These are phyloP conservation scores for Geopemphigus sp. DNA, from an alignment of 1,140 invertebrate species.

Conservation along the genomic window DNA sequence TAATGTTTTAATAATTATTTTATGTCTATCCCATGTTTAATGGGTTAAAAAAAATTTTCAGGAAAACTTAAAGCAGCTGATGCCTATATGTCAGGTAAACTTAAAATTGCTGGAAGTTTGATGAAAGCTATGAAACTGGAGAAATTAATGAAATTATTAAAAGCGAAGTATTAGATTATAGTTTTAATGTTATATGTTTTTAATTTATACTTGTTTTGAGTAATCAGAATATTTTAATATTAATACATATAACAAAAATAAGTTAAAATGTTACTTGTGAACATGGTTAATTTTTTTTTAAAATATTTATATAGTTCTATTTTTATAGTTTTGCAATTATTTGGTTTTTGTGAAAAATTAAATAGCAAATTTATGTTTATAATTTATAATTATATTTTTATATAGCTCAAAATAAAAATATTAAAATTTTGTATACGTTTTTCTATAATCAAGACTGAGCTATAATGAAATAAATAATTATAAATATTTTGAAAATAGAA, in stretches of 20 bases:
- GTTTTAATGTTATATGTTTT: not conserved
- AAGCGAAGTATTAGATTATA: slow-evolving; percentile 62
- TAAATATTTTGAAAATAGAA: not conserved
- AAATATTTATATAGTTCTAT: not conserved
- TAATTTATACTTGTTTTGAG: not conserved
- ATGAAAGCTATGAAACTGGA: slow-evolving; percentile 95
- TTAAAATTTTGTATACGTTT: not conserved
- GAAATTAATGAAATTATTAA: slow-evolving; percentile 84
- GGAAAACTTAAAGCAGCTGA: slow-evolving; percentile 85
- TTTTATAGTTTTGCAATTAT: not conserved
- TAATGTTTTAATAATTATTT: slow-evolving; percentile 53
- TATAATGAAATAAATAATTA: not conserved
- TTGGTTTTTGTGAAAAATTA: not conserved
- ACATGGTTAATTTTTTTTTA: not conserved
- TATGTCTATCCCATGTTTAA: not conserved
- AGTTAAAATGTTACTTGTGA: not conserved
- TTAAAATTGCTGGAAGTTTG: slow-evolving; percentile 91
- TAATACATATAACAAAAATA: not conserved
- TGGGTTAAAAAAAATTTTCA: slow-evolving; percentile 52
- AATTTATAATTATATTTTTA: not conserved
- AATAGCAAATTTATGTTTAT: not conserved
- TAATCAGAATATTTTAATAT: not conserved
- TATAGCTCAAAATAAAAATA: not conserved
- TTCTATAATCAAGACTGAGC: not conserved
- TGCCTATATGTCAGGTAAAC: slow-evolving; percentile 94